These are phyloP conservation scores for Mohoua ochrocephala DNA, from an alignment of 2,113 vertebrate species.

Conservation along the genomic window DNA sequence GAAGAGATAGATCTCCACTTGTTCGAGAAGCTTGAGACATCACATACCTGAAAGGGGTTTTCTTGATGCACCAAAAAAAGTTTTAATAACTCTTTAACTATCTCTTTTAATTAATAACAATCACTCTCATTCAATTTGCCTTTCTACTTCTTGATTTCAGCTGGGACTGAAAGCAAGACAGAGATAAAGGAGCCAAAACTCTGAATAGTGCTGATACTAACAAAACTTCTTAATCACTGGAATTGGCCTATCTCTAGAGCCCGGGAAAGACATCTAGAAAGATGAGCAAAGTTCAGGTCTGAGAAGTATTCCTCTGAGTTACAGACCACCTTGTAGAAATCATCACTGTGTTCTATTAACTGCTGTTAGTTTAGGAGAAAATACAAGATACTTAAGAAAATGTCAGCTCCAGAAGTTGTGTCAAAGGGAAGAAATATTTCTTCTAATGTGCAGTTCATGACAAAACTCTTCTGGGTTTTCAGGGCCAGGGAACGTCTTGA, in stretches of 20 bases:
- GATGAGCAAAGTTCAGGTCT: not conserved
- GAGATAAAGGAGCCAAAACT: slow-evolving; percentile 33
- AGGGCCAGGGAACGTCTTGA: not conserved
- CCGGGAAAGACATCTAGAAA: not conserved
- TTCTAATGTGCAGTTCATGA: not conserved
- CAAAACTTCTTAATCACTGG: slow-evolving; percentile 9
- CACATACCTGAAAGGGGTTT: not conserved
- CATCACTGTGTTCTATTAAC: not conserved
- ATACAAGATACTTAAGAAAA: not conserved
- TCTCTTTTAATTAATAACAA: slow-evolving; percentile 18
- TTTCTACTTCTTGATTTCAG: slow-evolving; percentile 39
- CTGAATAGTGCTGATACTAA: slow-evolving; percentile 24
- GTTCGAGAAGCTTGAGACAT: not conserved
- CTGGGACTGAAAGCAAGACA: slow-evolving; percentile 9
- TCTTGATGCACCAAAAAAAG: not conserved
- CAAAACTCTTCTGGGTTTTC: slow-evolving; percentile 1
- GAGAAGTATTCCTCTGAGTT: not conserved
- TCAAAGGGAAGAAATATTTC: slow-evolving; percentile 6
- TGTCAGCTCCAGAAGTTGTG: not conserved
- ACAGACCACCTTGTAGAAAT: not conserved
- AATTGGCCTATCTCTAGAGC: slow-evolving; percentile 7
- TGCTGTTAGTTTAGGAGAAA: slow-evolving; percentile 24
- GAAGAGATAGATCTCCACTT: not conserved
- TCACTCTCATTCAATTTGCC: not conserved
- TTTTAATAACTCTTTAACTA: not conserved